phyloP scores from a whole-genome alignment of 2,797 vertebrate genomes.

The Mastacembelus armatus region DNA sequence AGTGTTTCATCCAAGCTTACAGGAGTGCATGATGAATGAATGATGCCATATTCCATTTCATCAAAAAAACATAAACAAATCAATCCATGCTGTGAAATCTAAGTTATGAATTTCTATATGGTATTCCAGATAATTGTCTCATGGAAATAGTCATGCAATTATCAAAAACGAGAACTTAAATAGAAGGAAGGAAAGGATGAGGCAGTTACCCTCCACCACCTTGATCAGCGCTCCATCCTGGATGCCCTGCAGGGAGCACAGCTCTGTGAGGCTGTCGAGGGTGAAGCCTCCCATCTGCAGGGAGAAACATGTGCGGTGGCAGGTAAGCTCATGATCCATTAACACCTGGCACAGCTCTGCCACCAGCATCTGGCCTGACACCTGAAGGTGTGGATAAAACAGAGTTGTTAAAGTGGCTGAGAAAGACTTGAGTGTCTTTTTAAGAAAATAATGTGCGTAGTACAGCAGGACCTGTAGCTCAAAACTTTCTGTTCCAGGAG shows the following conservation, averaged over 20 bases:
- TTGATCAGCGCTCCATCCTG: conserved; percentile 89
- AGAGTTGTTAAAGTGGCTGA: not conserved
- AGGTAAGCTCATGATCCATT: conserved; percentile 94
- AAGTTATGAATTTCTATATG: too few relatives aligned
- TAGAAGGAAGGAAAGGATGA: conserved; percentile 1
- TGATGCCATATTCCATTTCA: not conserved
- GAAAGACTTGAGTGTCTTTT: conserved; percentile 1
- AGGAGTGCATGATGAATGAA: fast-evolving
- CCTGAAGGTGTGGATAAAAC: conserved; percentile 76
- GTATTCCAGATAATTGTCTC: too few relatives aligned
- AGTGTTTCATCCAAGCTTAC: not conserved
- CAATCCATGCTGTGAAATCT: not conserved
- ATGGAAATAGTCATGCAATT: too few relatives aligned
- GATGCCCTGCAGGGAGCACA: conserved; percentile 88
- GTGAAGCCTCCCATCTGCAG: conserved; percentile 89
- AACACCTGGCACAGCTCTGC: conserved; percentile 95
- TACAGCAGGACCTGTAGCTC: conserved; percentile 88
- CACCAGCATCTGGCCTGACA: conserved; percentile 94
- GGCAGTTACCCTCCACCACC: conserved; percentile 90
- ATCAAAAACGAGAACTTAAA: not conserved
- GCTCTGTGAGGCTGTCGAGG: conserved; percentile 89
- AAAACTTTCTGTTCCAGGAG: conserved; percentile 88
- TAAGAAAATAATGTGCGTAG: not conserved
- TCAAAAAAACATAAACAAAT: not conserved
- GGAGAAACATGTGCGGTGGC: conserved; percentile 95